Conservation (phyloP, 2,113 vertebrate species). For the Platichthys stellatus region DNA sequence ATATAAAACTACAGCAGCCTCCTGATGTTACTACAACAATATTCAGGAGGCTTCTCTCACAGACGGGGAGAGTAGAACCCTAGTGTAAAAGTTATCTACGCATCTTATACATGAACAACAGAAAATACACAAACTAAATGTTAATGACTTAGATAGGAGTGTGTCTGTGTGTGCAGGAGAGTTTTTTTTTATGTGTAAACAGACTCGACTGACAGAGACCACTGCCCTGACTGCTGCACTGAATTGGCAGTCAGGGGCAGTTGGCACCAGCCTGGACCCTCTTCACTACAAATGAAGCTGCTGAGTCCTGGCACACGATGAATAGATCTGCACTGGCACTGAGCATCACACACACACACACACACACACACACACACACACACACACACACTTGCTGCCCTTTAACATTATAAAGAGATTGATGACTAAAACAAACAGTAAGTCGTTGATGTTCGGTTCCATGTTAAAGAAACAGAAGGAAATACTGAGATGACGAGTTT, state of each 20-base stretch:
- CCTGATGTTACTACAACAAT: no score
- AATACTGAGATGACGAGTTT: not conserved
- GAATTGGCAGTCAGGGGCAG: constrained; percentile 65
- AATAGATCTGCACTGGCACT: constrained; percentile 72
- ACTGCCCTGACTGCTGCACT: constrained; percentile 23
- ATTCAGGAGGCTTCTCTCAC: no score
- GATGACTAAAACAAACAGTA: not conserved
- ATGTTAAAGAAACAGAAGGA: not conserved
- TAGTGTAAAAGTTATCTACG: no score
- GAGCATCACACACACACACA: constrained; percentile 36
- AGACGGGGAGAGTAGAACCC: no score
- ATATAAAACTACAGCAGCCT: no score
- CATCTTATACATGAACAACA: no score
- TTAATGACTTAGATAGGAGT: no score
- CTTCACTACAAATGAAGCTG: constrained; percentile 71
- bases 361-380: no score
- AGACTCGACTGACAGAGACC: constrained; percentile 17
- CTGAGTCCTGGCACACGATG: constrained; percentile 74
- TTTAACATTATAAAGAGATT: constrained; percentile 41
- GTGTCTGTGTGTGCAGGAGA: not conserved
- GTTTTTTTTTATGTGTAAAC: not conserved
- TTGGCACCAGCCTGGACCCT: constrained; percentile 66
- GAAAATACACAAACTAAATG: no score
- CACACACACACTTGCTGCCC: not conserved
- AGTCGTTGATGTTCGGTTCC: no score